phyloP scores from a whole-genome alignment of 2,113 vertebrate species.

The Phaetusa simplex region DNA sequence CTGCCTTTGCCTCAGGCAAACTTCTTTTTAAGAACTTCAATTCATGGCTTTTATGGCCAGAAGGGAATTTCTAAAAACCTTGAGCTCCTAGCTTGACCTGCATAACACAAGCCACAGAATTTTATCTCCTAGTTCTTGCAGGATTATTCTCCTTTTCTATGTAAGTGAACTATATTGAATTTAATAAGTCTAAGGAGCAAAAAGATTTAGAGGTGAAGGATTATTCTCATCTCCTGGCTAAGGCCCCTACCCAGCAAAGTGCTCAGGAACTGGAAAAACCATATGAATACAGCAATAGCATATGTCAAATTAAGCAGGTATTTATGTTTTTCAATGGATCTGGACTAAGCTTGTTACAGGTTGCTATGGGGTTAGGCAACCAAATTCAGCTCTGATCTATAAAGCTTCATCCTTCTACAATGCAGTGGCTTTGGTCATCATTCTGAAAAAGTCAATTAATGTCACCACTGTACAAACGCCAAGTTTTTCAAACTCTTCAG shows the following conservation, averaged over 20 bases:
- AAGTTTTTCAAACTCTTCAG: not conserved
- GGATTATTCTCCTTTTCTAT: not conserved
- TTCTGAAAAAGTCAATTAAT: not conserved
- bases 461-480: not conserved
- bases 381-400: not conserved
- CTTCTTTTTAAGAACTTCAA: not conserved
- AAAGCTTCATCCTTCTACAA: not conserved
- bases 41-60: not conserved
- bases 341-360: not conserved
- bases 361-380: not conserved
- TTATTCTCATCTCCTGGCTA: not conserved
- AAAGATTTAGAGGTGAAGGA: constrained; percentile 20
- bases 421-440: not conserved
- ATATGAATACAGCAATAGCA: not conserved
- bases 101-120: not conserved
- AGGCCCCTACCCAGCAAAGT: not conserved
- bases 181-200: not conserved
- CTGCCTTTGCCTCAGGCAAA: not conserved
- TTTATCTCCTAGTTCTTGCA: not conserved
- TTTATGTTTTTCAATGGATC: not conserved
- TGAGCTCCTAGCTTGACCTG: not conserved
- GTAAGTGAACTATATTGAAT: not conserved
- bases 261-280: not conserved
- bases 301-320: constrained; percentile 8
- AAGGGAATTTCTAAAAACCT: not conserved